Evolutionary conservation across 2,113 vertebrate species (phyloP).

Genomic region (Brachionichthys hirsutus): DNA sequence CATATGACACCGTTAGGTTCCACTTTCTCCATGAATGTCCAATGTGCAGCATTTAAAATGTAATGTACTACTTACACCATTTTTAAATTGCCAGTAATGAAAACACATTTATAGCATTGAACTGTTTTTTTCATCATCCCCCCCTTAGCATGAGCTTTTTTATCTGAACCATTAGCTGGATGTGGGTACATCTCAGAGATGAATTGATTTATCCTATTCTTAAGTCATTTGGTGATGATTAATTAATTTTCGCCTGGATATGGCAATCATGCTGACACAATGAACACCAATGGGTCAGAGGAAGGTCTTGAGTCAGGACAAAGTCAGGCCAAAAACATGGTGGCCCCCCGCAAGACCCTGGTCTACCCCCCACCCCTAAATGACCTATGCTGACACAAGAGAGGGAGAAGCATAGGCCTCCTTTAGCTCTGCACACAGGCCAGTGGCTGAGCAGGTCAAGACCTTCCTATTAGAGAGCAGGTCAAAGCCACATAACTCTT

Average conservation of each 20-base stretch:
- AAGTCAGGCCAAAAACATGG: slow-evolving; percentile 48
- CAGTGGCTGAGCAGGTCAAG: slow-evolving; percentile 68
- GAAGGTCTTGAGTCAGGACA: slow-evolving; percentile 58
- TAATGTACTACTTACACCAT: slow-evolving; percentile 4
- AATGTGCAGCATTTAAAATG: background rate
- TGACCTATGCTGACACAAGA: slow-evolving; percentile 68
- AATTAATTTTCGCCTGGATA: slow-evolving; percentile 57
- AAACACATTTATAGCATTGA: slow-evolving; percentile 2
- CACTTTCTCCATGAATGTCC: slow-evolving; percentile 12
- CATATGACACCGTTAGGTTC: slow-evolving; percentile 16
- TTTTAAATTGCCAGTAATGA: slow-evolving; percentile 1
- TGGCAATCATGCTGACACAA: slow-evolving; percentile 55
- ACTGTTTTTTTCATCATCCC: slow-evolving; percentile 30
- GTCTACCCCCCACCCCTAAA: slow-evolving; percentile 69
- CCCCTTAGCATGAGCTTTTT: slow-evolving; percentile 24
- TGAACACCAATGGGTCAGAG: slow-evolving; percentile 59
- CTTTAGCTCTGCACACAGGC: slow-evolving; percentile 54
- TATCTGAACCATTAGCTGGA: slow-evolving; percentile 30
- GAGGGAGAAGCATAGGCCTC: slow-evolving; percentile 42
- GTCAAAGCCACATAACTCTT: slow-evolving; percentile 83
- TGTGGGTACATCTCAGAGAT: slow-evolving; percentile 42
- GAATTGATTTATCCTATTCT: slow-evolving; percentile 57
- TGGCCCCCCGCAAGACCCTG: slow-evolving; percentile 47
- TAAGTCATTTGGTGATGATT: slow-evolving; percentile 68
- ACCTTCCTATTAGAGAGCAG: slow-evolving; percentile 72